phyloP scores from a whole-genome alignment of 2,797 vertebrate species.

The Hypotaenidia philippensis region DNA sequence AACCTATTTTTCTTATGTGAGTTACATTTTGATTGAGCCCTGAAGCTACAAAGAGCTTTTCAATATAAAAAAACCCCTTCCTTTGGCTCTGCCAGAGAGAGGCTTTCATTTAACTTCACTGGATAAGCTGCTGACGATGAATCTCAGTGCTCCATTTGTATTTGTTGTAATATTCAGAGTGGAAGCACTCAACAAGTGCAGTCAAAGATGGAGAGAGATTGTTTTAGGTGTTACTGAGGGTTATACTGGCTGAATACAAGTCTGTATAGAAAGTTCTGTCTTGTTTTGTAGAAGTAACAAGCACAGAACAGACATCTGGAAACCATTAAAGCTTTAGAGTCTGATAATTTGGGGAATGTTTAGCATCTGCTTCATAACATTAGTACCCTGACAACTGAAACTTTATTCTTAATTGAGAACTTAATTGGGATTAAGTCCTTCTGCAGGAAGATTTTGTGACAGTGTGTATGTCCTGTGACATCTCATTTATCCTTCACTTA shows the following conservation, averaged over 20 bases:
- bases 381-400: not conserved
- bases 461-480: not conserved
- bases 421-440: not conserved
- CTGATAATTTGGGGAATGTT: not conserved
- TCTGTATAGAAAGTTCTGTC: not conserved
- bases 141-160: rapidly evolving
- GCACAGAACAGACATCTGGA: not conserved
- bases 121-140: not conserved
- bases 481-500: not conserved
- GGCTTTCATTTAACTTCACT: not conserved
- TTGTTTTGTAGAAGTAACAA: not conserved
- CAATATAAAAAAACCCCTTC: rapidly evolving
- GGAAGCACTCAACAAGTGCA: not conserved
- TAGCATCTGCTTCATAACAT: not conserved
- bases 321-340: not conserved
- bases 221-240: not conserved
- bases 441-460: not conserved
- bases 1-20: not conserved
- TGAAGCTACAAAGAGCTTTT: not conserved
- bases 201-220: not conserved
- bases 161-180: not conserved
- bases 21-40: not conserved
- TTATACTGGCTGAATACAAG: not conserved
- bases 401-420: not conserved
- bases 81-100: not conserved